phyloP scores from a whole-genome alignment of 2,888 invertebrate species.

The Hirtodrosophila trivittata region DNA sequence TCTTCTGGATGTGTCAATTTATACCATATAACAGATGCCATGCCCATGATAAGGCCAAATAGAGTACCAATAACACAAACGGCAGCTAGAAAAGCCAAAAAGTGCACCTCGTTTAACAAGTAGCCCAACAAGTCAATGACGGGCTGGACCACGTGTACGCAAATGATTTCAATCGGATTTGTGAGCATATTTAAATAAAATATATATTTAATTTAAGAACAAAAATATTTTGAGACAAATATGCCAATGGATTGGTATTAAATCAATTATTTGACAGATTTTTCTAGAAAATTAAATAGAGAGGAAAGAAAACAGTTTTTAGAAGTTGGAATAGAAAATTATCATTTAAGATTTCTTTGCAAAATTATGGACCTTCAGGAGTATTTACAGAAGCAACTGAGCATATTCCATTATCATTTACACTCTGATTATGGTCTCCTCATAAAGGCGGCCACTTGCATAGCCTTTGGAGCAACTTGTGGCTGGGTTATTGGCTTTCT shows the following conservation, averaged over 20 bases:
- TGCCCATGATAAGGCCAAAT: conserved; percentile 43
- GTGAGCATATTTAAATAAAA: conserved; percentile 30
- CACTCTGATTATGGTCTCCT: conserved; percentile 52
- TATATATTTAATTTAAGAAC: no score
- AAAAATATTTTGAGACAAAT: no score
- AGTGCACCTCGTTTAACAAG: conserved; percentile 42
- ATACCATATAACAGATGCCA: conserved; percentile 36
- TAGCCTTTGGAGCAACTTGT: conserved; percentile 61
- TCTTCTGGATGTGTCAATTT: conserved; percentile 12
- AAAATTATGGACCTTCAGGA: conserved; percentile 42
- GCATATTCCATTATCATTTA: conserved; percentile 43
- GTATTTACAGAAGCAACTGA: conserved; percentile 47
- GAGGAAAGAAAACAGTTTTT: neutral
- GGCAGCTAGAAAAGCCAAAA: conserved; percentile 20
- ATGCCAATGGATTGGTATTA: no score
- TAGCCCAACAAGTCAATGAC: conserved; percentile 42
- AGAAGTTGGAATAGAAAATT: conserved; percentile 6
- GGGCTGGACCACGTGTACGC: conserved; percentile 41
- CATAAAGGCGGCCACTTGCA: conserved; percentile 56
- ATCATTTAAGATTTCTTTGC: conserved; percentile 1
- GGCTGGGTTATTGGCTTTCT: conserved; percentile 59
- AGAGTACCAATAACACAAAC: conserved; percentile 32
- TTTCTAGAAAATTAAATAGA: no score
- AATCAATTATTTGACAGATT: no score
- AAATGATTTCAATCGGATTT: conserved; percentile 53